phyloP scores from a whole-genome alignment of 2,888 invertebrate species.

The Spatulosminthurus flaviceps region DNA sequence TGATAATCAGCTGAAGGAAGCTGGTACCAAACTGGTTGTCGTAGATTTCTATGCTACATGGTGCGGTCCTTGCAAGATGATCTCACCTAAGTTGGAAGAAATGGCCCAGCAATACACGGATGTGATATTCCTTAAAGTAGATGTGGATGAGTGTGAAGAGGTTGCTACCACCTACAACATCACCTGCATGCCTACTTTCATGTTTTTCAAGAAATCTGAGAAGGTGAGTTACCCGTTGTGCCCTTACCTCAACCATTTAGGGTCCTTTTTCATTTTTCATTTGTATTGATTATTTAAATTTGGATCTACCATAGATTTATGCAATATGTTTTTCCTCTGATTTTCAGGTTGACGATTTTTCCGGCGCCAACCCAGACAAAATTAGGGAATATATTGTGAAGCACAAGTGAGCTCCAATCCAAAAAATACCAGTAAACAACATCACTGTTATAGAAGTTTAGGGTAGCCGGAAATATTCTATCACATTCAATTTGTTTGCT shows the following conservation, averaged over 20 bases:
- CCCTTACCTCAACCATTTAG: no score
- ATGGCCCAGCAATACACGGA: constrained; percentile 84
- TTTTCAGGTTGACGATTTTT: constrained; percentile 74
- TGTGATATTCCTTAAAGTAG: constrained; percentile 92
- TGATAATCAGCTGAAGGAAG: constrained; percentile 72
- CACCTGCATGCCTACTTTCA: constrained; percentile 97
- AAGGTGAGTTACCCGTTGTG: constrained; percentile 49
- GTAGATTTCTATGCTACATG: constrained; percentile 96
- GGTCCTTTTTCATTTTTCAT: no score
- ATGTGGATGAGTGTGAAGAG: constrained; percentile 92
- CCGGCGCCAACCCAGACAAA: constrained; percentile 81
- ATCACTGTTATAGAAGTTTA: constrained; percentile 31
- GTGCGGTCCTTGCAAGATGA: constrained; percentile 90
- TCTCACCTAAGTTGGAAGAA: constrained; percentile 91
- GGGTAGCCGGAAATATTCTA: constrained; percentile 40
- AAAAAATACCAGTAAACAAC: constrained; percentile 24
- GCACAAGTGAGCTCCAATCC: constrained; percentile 56
- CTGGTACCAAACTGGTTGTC: constrained; percentile 89
- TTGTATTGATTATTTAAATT: neutral
- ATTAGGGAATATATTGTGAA: constrained; percentile 68
- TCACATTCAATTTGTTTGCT: constrained; percentile 31
- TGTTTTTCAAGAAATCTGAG: constrained; percentile 82
- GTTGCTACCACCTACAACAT: constrained; percentile 88
- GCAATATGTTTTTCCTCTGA: constrained; percentile 53
- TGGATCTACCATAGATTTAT: neutral